Evolutionary conservation across 2,797 vertebrate species (phyloP).

Genomic region (Prunella strophiata): DNA sequence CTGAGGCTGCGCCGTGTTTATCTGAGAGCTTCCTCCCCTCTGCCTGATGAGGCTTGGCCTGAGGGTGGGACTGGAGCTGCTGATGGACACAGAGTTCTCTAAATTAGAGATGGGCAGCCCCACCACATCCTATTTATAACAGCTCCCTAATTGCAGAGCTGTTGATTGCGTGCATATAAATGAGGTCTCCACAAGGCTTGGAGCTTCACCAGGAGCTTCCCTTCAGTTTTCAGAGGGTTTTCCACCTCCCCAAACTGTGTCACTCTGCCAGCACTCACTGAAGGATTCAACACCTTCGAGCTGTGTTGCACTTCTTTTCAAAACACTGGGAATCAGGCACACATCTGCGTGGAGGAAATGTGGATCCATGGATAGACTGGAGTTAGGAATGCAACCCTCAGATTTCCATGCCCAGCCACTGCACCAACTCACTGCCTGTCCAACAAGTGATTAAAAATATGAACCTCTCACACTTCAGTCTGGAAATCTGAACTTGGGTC

Average conservation of each 20-base stretch:
- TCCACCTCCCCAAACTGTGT: neutral
- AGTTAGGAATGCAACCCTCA: neutral
- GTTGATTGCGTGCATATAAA: constrained; percentile 69
- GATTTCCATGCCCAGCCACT: neutral
- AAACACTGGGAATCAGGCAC: neutral
- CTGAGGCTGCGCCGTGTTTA: constrained; percentile 98
- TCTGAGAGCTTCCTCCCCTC: constrained; percentile 91
- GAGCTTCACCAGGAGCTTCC: neutral
- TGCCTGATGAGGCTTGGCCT: constrained; percentile 86
- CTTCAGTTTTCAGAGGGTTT: neutral
- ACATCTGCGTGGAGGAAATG: neutral
- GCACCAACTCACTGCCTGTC: neutral
- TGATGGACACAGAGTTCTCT: constrained; percentile 83
- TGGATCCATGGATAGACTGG: accelerated
- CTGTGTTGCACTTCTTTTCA: neutral
- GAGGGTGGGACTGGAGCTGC: constrained; percentile 81
- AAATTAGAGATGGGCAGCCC: constrained; percentile 85
- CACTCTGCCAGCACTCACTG: neutral
- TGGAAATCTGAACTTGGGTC: neutral
- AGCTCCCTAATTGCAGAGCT: constrained; percentile 82
- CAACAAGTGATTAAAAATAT: accelerated
- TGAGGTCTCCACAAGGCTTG: neutral
- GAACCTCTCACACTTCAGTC: neutral
- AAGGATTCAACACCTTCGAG: neutral
- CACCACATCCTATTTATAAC: constrained; percentile 94